Conservation (phyloP, 2,113 vertebrate genomes). For the Cyanoramphus novaezelandiae region DNA sequence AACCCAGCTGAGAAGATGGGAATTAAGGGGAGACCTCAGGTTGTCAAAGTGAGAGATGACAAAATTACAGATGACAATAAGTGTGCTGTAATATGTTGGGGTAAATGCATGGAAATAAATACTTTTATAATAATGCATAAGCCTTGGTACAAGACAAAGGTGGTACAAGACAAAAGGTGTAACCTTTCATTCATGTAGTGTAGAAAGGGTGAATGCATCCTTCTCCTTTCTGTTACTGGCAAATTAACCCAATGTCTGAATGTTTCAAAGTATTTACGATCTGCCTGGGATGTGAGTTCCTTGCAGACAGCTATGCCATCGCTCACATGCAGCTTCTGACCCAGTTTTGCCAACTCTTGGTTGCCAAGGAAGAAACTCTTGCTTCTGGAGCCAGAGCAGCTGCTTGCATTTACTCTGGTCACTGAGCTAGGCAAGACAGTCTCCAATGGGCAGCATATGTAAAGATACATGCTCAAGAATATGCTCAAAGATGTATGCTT, state of each 20-base stretch:
- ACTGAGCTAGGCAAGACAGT: neutral
- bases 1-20: neutral
- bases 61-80: neutral
- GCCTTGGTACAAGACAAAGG: neutral
- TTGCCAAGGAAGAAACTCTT: neutral
- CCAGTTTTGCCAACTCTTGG: neutral
- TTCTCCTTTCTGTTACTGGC: neutral
- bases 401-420: neutral
- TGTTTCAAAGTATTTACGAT: neutral
- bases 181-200: neutral
- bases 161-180: neutral
- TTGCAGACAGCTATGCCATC: neutral
- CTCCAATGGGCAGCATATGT: neutral
- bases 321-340: neutral
- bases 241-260: neutral
- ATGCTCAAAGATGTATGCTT: neutral
- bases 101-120: neutral
- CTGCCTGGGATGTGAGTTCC: neutral
- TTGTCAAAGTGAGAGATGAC: neutral
- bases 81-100: neutral
- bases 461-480: fast-evolving
- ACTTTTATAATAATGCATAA: neutral
- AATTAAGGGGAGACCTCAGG: neutral
- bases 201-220: neutral
- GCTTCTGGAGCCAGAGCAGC: neutral